phyloP scores from a whole-genome alignment of 1,140 invertebrate species.

The Philaenus spumarius region DNA sequence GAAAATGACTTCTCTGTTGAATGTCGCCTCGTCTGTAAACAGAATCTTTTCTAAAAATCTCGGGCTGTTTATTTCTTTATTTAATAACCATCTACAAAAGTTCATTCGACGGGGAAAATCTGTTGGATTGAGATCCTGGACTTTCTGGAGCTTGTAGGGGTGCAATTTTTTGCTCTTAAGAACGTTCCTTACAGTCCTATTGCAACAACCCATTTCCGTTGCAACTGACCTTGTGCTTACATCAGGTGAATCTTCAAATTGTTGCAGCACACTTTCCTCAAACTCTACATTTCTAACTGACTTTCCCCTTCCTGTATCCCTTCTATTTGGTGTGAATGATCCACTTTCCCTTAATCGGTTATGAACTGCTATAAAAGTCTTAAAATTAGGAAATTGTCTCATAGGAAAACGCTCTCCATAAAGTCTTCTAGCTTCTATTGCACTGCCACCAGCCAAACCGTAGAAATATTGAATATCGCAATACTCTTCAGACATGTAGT shows the following conservation, averaged over 20 bases:
- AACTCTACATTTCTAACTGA: not conserved
- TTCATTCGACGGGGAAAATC: not conserved
- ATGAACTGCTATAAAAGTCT: too few species aligned
- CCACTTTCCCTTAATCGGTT: too few species aligned
- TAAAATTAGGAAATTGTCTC: too few species aligned
- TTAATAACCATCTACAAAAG: not conserved
- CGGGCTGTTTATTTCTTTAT: constrained; percentile 9
- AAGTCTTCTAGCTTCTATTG: too few species aligned
- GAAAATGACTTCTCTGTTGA: too few species aligned
- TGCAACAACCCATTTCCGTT: not conserved
- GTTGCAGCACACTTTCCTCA: not conserved
- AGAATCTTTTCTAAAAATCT: constrained; percentile 26
- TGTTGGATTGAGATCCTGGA: not conserved
- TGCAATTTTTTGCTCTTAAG: not conserved
- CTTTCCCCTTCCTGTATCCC: too few species aligned
- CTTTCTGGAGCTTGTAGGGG: not conserved
- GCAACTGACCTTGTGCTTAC: not conserved
- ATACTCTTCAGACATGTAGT: too few species aligned
- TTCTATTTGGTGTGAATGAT: too few species aligned
- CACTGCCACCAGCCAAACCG: too few species aligned
- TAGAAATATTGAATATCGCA: too few species aligned
- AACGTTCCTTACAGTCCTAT: not conserved
- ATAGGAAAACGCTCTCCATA: too few species aligned
- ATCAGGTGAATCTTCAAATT: not conserved
- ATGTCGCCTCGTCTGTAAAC: too few species aligned